Base-by-base conservation (phyloP, 2,797 vertebrate species). In the Serranus cabrilla region DNA sequence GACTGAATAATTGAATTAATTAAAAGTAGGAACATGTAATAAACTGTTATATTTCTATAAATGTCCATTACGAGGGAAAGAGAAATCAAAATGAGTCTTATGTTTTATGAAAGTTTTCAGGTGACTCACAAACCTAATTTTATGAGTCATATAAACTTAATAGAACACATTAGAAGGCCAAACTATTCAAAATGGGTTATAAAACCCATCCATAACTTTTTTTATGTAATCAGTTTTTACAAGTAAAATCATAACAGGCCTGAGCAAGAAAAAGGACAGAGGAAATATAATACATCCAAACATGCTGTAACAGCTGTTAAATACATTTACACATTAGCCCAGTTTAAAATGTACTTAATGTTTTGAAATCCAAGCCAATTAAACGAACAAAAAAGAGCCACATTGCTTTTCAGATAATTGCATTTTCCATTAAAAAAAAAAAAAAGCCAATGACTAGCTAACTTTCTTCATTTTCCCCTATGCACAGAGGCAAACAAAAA, bases 401-500 rank as follows among this genome's bases (percentile, higher is more conserved):
- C 0, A 39, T 7, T 20, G n/a, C 46, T 50, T 11, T 11, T 1
- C 17, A 31, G 18, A 7, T 34, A 34, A 27, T 25, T 1, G 7
- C 50, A 23, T 21, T 21, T 49, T 21, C 20, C 10, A 46, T 46
- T 18, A 37, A 34, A n/a, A n/a, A n/a, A n/a, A 13, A 47, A 20
- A 43, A 37, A 45, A 54, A 16, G n/a, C 31, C 42, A 49, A 9
- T 27, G 11, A 20, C 12, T 7, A 43, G 37, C 16, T 12, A 54
- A 34, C 40, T 37, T 39, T 46, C 46, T 18, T 51, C n/a, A 60
- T 16, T 27, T 2, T 13, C 20, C 16, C 21, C 39, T 39, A 37
- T 56, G 21, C 27, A 62, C 37, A 63, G 42, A 72, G 42, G 51
- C 50, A 55, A 46, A 46, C 27, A 72, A 20, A 55, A 55, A 55